Conservation (phyloP, 2,797 vertebrate genomes). For the Sandelia bainsii region DNA sequence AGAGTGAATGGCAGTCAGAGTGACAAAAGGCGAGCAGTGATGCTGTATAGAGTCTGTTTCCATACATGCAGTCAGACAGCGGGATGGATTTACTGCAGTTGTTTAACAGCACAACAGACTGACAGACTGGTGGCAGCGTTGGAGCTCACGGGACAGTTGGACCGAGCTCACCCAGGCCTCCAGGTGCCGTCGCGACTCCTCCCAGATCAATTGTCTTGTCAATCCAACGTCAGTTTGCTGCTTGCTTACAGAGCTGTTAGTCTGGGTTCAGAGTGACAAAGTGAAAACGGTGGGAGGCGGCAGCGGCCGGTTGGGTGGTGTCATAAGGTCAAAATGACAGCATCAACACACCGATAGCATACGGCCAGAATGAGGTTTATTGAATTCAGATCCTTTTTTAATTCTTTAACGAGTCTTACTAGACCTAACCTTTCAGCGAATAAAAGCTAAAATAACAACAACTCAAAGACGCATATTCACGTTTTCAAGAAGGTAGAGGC, state of each 20-base stretch:
- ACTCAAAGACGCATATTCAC: background rate
- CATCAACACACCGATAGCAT: background rate
- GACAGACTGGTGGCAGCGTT: slow-evolving; percentile 18
- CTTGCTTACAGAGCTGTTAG: slow-evolving; percentile 24
- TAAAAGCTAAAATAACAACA: background rate
- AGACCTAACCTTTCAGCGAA: background rate
- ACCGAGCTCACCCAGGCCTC: slow-evolving; percentile 13
- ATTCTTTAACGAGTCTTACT: background rate
- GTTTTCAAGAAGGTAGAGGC: background rate
- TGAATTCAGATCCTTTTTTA: background rate
- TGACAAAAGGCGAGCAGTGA: slow-evolving; percentile 64
- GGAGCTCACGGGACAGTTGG: slow-evolving; percentile 14
- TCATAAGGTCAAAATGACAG: slow-evolving; percentile 23
- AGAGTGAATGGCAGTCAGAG: slow-evolving; percentile 65
- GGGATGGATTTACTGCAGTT: slow-evolving; percentile 59
- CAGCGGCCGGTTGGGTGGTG: background rate
- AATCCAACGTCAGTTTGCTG: slow-evolving; percentile 27
- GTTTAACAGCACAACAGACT: slow-evolving; percentile 66
- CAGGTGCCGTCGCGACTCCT: slow-evolving; percentile 35
- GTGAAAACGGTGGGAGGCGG: background rate
- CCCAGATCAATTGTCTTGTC: slow-evolving; percentile 60
- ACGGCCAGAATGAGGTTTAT: background rate
- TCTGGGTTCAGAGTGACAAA: slow-evolving; percentile 6
- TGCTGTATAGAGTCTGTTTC: slow-evolving; percentile 58
- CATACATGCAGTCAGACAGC: slow-evolving; percentile 50